Percentiles rank a stretch among this genome's conserved stretches.
Evolutionary conservation across 1,140 invertebrate genomes (phyloP).

Genomic region (Hylaeus anthracinus): DNA sequence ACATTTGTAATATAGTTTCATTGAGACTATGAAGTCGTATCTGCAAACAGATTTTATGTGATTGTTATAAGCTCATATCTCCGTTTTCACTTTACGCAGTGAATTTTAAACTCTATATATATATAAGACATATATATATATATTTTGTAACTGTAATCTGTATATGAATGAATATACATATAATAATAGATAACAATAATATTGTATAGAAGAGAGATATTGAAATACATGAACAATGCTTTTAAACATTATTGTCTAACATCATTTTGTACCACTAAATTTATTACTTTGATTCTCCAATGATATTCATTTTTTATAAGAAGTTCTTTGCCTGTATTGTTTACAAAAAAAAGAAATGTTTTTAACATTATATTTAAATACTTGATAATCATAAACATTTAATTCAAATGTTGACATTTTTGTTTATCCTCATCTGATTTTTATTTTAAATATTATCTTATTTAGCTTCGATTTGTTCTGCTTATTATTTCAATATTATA

Average conservation of each 20-base stretch:
- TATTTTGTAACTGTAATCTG: conserved; percentile 77
- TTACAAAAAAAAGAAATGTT: not conserved
- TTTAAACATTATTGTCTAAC: conserved; percentile 81
- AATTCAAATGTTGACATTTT: conserved; percentile 20
- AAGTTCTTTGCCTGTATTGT: conserved; percentile 21
- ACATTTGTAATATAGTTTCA: conserved; percentile 56
- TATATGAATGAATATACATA: conserved; percentile 77
- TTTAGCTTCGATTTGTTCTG: conserved; percentile 58
- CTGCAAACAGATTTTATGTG: conserved; percentile 56
- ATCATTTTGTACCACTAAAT: conserved; percentile 80
- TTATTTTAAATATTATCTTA: conserved; percentile 42
- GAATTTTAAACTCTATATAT: conserved; percentile 75
- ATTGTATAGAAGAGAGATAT: conserved; percentile 81
- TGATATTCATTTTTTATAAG: conserved; percentile 52
- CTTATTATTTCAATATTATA: conserved; percentile 44
- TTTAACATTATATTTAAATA: conserved; percentile 23
- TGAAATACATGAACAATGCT: conserved; percentile 81
- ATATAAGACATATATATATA: conserved; percentile 55
- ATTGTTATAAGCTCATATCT: conserved; percentile 59
- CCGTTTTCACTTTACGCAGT: conserved; percentile 67
- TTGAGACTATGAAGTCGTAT: conserved; percentile 38
- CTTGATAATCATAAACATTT: conserved; percentile 21
- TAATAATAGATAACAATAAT: conserved; percentile 77
- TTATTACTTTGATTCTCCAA: conserved; percentile 63
- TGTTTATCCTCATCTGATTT: conserved; percentile 49